Base-by-base conservation (phyloP, 2,888 invertebrate species). In the Andricus quercusramuli region DNA sequence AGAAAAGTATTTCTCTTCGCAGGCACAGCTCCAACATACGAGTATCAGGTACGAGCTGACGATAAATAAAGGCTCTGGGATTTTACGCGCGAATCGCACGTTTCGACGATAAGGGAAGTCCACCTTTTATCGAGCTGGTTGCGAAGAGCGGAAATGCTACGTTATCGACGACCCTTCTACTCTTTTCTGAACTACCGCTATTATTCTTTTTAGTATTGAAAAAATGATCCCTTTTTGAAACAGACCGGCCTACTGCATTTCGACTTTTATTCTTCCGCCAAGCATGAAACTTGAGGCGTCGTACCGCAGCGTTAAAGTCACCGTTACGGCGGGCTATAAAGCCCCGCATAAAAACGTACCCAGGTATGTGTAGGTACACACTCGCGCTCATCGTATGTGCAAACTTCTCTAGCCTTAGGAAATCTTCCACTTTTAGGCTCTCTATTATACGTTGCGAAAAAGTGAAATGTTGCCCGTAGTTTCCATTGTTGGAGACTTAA, bases 31-130 rank as follows among this genome's bases (percentile, higher is more conserved):
- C 64, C 37, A 51, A 76, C 81, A 78, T 79, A 81, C 80, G 79
- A 81, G 81, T 83, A 83, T 82, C 85, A 82, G 80, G 80, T 83
- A 70, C 81, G 79, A 79, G 78, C 85, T 83, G 86, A 84, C 89
- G 85, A 90, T 90, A 91, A 91, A 90, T 90, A 90, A 90, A 88
- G 85, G 83, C 87, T 88, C 88, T 86, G 88, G 88, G 87, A 90
- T 89, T 90, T 90, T 88, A 87, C 88, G 88, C 83, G 86, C 86
- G 87, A 88, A 86, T 84, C 85, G 85, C 85, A 77, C 84, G 80
- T 87, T 86, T 82, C 83, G 82, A 82, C 85, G 86, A 86, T 87
- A 87, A 88, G 59, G 32, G 56, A 62, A 56, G 41, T 77, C 78
- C 51, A 67, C 25, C 77, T 78, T 84, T 84, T 84, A 84, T 83